phyloP scores from a whole-genome alignment of 37 sponge, comb jelly and placozoan genomes.

The Ianthella basta region DNA sequence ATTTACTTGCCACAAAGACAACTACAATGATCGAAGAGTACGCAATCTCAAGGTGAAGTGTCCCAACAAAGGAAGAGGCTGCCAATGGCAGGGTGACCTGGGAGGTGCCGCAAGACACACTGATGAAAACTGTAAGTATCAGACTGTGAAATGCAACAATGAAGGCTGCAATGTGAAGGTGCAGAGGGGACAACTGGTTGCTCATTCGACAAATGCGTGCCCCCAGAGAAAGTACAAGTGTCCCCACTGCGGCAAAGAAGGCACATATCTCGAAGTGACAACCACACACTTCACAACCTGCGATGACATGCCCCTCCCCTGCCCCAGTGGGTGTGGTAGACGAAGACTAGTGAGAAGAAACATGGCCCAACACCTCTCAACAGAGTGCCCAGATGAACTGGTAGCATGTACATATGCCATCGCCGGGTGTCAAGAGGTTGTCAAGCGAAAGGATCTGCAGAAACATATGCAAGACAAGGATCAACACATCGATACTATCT shows the following conservation, averaged over 20 bases:
- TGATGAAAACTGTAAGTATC: slow-evolving; percentile 28
- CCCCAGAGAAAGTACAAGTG: slow-evolving; percentile 13
- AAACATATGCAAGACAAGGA: no score
- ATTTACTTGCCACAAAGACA: slow-evolving; percentile 43
- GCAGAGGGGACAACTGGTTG: background rate
- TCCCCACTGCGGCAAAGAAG: slow-evolving; percentile 21
- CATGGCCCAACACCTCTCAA: background rate
- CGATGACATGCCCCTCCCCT: background rate
- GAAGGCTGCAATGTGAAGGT: slow-evolving; percentile 32
- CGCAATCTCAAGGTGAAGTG: slow-evolving; percentile 48
- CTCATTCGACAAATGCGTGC: slow-evolving; percentile 29
- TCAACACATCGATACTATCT: no score
- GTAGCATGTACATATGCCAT: background rate
- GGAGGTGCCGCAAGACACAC: slow-evolving; percentile 29
- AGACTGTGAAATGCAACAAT: slow-evolving; percentile 19
- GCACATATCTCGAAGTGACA: background rate
- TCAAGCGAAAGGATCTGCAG: no score
- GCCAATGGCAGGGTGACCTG: slow-evolving; percentile 47
- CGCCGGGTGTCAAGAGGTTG: background rate
- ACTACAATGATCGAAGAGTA: slow-evolving; percentile 31
- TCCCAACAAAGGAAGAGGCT: slow-evolving; percentile 23
- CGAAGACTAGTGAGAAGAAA: background rate
- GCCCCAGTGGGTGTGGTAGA: background rate
- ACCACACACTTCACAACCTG: slow-evolving; percentile 4
- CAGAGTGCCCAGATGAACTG: slow-evolving; percentile 19